Percentiles rank a stretch among this genome's conserved stretches.
These are phyloP conservation scores for Cydia amplana DNA, from an alignment of 1,140 invertebrate genomes.

Conservation along the genomic window DNA sequence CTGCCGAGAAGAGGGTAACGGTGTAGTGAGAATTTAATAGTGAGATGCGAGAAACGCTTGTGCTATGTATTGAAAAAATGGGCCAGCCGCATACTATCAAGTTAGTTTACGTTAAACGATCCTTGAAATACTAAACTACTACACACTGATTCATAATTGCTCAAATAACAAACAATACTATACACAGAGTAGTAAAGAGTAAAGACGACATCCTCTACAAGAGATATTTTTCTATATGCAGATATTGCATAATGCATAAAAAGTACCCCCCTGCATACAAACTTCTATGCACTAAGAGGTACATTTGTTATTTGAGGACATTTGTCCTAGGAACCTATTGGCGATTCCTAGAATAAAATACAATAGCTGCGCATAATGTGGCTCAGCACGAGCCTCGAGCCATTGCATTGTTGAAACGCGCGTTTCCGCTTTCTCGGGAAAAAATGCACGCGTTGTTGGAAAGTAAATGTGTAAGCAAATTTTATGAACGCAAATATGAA, in stretches of 20 bases:
- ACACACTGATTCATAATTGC: neutral
- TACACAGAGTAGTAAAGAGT: no score
- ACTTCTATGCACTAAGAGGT: no score
- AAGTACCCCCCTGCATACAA: no score
- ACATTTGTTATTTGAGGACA: neutral
- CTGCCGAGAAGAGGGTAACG: slow-evolving; percentile 8
- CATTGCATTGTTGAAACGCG: slow-evolving; percentile 70
- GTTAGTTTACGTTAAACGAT: slow-evolving; percentile 11
- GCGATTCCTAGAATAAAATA: slow-evolving; percentile 69
- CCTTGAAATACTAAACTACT: neutral
- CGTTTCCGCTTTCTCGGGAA: slow-evolving; percentile 78
- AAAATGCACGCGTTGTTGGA: slow-evolving; percentile 75
- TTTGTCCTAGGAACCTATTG: slow-evolving; percentile 35
- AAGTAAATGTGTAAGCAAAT: slow-evolving; percentile 65
- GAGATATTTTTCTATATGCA: no score
- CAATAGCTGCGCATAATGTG: slow-evolving; percentile 67
- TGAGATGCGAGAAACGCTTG: neutral
- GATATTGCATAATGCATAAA: no score
- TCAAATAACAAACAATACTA: neutral
- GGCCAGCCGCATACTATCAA: neutral
- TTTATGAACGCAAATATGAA: slow-evolving; percentile 57
- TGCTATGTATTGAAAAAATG: neutral
- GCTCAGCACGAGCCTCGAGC: slow-evolving; percentile 62
- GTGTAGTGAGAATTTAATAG: neutral
- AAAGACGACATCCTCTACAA: neutral